These are phyloP conservation scores for Nothocercus nigrocapillus DNA, from an alignment of 2,113 vertebrate species.

Conservation along the genomic window DNA sequence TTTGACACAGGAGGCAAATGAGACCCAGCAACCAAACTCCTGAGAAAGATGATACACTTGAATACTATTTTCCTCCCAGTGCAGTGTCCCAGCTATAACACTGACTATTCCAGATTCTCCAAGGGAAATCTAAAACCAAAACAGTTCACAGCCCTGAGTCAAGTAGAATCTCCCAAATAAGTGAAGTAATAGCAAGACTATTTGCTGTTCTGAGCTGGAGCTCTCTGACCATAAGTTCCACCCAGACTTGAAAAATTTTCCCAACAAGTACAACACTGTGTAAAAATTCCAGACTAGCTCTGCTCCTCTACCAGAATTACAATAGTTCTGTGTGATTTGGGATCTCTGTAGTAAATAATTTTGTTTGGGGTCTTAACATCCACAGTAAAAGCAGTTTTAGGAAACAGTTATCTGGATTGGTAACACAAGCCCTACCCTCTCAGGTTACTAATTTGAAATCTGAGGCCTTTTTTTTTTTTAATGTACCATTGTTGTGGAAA, in stretches of 20 bases:
- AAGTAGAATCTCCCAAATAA: background rate
- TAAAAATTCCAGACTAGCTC: background rate
- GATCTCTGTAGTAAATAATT: background rate
- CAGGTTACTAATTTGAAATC: background rate
- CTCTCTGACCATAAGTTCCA: background rate
- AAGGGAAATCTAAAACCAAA: background rate
- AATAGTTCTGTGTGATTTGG: background rate
- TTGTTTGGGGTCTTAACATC: background rate
- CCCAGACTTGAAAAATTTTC: background rate
- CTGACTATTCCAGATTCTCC: background rate
- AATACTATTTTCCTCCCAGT: background rate
- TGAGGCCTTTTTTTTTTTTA: background rate
- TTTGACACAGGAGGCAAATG: background rate
- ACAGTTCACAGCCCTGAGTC: background rate
- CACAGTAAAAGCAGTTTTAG: background rate
- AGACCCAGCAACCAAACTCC: background rate
- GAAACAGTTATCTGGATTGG: background rate
- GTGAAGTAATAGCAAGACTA: background rate
- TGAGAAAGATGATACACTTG: background rate
- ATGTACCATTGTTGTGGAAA: background rate
- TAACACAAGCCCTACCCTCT: background rate
- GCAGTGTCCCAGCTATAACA: background rate
- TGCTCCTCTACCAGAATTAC: accelerated
- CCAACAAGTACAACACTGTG: background rate
- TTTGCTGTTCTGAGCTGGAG: background rate